These are phyloP conservation scores for Conistra vaccinii DNA, from an alignment of 2,888 invertebrate genomes.

Conservation along the genomic window DNA sequence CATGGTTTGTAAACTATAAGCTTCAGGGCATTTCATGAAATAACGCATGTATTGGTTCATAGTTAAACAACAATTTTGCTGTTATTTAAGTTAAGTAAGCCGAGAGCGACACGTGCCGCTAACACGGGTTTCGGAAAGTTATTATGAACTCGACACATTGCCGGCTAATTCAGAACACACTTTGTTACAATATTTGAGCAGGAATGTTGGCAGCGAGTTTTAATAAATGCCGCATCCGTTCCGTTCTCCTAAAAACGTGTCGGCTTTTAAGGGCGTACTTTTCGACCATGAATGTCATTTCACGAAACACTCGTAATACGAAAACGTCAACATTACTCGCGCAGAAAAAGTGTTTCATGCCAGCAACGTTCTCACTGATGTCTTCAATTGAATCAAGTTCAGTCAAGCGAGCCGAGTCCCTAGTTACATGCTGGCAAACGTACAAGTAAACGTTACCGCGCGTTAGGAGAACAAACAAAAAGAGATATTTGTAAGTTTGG, in stretches of 20 bases:
- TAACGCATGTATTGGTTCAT: conserved; percentile 30
- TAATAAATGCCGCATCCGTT: conserved; percentile 59
- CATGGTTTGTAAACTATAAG: conserved; percentile 16
- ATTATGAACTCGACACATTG: conserved; percentile 67
- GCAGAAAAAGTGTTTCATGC: conserved; percentile 45
- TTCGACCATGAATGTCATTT: conserved; percentile 37
- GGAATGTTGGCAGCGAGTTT: conserved; percentile 66
- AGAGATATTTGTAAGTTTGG: conserved; percentile 54
- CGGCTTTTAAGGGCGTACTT: conserved; percentile 27
- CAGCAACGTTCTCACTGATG: conserved; percentile 41
- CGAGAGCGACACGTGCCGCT: conserved; percentile 29
- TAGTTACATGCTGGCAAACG: conserved; percentile 54
- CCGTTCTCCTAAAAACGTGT: conserved; percentile 47
- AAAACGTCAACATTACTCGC: conserved; percentile 43
- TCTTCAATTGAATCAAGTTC: conserved; percentile 65
- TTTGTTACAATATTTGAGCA: conserved; percentile 73
- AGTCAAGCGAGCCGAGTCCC: conserved; percentile 51
- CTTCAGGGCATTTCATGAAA: conserved; percentile 28
- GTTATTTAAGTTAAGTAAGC: conserved; percentile 43
- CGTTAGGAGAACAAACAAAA: conserved; percentile 52
- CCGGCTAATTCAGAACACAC: conserved; percentile 68
- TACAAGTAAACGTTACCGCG: conserved; percentile 53
- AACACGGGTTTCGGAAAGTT: conserved; percentile 61
- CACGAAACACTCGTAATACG: conserved; percentile 28
- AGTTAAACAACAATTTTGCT: conserved; percentile 37